Evolutionary conservation across 2,888 invertebrate genomes (phyloP).

Genomic region (Xanthorhoe designata): DNA sequence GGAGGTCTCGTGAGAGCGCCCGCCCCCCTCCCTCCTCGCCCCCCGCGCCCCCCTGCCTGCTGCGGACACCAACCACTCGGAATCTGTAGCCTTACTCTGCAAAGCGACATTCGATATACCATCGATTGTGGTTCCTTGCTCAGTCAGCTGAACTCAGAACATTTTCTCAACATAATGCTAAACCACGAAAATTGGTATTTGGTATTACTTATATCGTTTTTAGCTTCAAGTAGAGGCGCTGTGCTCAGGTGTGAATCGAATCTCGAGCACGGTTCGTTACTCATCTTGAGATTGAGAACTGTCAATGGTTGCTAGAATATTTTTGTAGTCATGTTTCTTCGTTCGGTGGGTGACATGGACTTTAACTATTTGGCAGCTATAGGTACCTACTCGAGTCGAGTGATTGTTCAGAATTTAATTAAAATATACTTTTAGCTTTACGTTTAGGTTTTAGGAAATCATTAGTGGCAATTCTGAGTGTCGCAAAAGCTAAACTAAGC

Average conservation of each 20-base stretch:
- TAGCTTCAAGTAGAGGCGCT: no score
- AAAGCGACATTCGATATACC: no score
- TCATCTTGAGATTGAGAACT: not conserved
- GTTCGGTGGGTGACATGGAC: no score
- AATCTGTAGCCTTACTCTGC: no score
- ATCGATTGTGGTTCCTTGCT: no score
- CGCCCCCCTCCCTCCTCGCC: not conserved
- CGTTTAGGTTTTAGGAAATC: not conserved
- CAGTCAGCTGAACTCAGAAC: no score
- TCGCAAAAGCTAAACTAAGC: no score
- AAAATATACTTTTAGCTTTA: not conserved
- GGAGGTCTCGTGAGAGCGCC: slow-evolving; percentile 77
- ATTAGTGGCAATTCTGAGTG: no score
- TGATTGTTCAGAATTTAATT: not conserved
- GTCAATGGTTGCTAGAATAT: not conserved
- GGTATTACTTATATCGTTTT: no score
- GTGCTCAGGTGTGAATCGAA: not conserved
- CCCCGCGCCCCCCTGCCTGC: not conserved
- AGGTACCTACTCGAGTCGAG: not conserved
- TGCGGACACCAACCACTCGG: not conserved
- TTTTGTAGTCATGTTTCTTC: no score
- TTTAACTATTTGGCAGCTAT: not conserved
- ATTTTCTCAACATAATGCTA: no score
- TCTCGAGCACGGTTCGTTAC: not conserved
- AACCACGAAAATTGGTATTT: no score